A percentile compares a stretch with the other conserved stretches of the same genome.
Evolutionary conservation across 2,113 vertebrate species (phyloP).

Genomic region (Apus apus): DNA sequence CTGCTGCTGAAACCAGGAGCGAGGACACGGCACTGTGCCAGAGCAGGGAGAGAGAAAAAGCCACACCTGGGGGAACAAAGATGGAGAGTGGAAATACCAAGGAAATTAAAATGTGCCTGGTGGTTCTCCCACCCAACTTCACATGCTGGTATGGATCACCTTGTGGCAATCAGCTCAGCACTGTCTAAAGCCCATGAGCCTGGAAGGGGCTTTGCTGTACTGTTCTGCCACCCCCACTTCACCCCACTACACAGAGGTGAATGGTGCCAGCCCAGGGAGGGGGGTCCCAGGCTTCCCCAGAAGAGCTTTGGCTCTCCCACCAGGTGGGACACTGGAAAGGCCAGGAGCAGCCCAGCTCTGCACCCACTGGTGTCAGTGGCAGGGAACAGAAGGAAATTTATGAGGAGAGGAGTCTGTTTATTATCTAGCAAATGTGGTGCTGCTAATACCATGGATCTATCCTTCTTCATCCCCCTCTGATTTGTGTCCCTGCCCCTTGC

Average conservation of each 20-base stretch:
- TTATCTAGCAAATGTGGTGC: conserved; percentile 76
- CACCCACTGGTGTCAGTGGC: not conserved
- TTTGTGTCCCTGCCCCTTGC: conserved; percentile 72
- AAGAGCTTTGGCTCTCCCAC: not conserved
- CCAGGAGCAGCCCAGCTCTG: not conserved
- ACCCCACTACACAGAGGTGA: not conserved
- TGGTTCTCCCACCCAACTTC: not conserved
- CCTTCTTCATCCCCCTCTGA: conserved; percentile 74
- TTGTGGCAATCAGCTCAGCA: fast-evolving
- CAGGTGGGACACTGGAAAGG: not conserved
- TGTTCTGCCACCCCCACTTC: not conserved
- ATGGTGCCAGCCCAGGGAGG: not conserved
- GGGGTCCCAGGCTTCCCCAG: not conserved
- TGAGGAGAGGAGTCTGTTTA: conserved; percentile 72
- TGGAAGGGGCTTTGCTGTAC: not conserved
- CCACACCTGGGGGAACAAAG: not conserved
- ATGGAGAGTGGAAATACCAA: not conserved
- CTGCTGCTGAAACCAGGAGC: not conserved
- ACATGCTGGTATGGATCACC: fast-evolving
- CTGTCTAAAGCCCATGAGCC: not conserved
- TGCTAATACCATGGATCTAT: conserved; percentile 78
- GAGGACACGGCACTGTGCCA: fast-evolving
- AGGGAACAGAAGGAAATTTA: conserved; percentile 12
- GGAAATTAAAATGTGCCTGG: not conserved
- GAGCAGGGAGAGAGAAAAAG: not conserved